Evolutionary conservation across 1,140 invertebrate species (phyloP), one percentile per base, ranked within the genome.

Genomic region (Bradysia coprophila): DNA sequence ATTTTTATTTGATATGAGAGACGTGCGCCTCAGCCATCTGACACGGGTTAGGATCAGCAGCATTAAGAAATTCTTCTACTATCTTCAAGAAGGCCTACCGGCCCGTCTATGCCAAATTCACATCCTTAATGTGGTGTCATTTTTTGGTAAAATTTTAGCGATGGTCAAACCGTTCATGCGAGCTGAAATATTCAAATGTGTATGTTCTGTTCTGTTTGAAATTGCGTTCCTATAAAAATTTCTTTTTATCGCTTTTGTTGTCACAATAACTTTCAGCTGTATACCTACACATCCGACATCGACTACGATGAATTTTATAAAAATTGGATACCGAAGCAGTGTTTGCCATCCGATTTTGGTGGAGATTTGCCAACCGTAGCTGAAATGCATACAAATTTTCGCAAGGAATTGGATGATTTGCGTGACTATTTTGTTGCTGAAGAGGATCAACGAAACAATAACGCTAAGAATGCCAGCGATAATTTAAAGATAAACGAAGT

Each of bases 81-180:
- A 63, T 45, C 33, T 67, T 1, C 69, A 75, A 50, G 70, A 45
- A 77, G 46, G 73, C n/a, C 56, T 76, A 52, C 75, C 76, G 3
- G 56, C 73, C 0, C 61, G 72, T 36, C 65, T 78, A 51, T 68
- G 68, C 48, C 63, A 53, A 1, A 72, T 78, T 13, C 71, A 80
- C 49, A 64, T 78, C 0, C 50, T 80, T 24, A 78, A 80, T 54
- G 66, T 68, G 0, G 66, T 68, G 13, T 72, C 71, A 37, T 68
- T 78, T 19, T 61, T 76, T 28, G 71, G 78, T 50, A 77, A 73
- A 54, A 47, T 76, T 31, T 48, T 80, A 40, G 48, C 67, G 16
- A 55, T 80, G 11, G 56, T 76, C 18, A 72, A 61, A 45, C 73
- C 75, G 0, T 75, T 78, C 48, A 71, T 78, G 64, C 74, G 75